A percentile compares a stretch with the other conserved stretches of the same genome.
Conservation (phyloP, 2,797 vertebrate genomes). For the Nannoperca obscura region DNA sequence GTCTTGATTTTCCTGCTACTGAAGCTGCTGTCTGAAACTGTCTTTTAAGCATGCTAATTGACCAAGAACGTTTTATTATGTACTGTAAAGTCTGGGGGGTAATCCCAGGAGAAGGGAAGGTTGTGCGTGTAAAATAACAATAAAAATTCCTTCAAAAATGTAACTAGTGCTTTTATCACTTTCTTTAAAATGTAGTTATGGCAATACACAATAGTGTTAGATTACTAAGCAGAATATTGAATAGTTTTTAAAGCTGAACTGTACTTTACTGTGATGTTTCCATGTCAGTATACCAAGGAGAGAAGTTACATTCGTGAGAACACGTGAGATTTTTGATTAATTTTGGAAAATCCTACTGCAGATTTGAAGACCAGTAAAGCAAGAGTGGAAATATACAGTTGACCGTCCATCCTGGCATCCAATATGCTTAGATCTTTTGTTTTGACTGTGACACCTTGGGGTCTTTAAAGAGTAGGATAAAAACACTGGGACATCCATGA, state of each 20-base stretch:
- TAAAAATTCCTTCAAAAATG: not conserved
- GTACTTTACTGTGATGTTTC: not conserved
- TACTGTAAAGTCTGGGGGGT: constrained; percentile 26
- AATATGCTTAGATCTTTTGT: constrained; percentile 35
- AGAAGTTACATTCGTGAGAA: not conserved
- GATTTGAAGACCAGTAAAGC: not conserved
- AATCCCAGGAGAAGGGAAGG: constrained; percentile 24
- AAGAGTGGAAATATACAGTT: constrained; percentile 29
- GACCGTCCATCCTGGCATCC: constrained; percentile 17
- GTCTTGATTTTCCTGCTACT: constrained; percentile 56
- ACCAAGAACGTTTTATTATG: constrained; percentile 42
- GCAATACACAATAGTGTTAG: not conserved
- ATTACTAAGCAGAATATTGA: too few species aligned
- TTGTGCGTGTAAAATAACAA: constrained; percentile 5
- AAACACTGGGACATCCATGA: constrained; percentile 35
- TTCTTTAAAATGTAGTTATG: constrained; percentile 7
- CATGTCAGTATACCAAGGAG: not conserved
- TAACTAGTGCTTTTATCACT: not conserved
- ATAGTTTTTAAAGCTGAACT: not conserved
- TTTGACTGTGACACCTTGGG: constrained; percentile 28
- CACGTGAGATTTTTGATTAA: not conserved
- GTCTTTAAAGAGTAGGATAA: constrained; percentile 34
- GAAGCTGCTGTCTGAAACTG: constrained; percentile 51
- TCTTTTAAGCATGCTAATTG: constrained; percentile 61
- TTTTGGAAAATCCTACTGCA: not conserved